Evolutionary conservation across 2,113 vertebrate genomes (phyloP).

Genomic region (Leptobrachium ailaonicum): DNA sequence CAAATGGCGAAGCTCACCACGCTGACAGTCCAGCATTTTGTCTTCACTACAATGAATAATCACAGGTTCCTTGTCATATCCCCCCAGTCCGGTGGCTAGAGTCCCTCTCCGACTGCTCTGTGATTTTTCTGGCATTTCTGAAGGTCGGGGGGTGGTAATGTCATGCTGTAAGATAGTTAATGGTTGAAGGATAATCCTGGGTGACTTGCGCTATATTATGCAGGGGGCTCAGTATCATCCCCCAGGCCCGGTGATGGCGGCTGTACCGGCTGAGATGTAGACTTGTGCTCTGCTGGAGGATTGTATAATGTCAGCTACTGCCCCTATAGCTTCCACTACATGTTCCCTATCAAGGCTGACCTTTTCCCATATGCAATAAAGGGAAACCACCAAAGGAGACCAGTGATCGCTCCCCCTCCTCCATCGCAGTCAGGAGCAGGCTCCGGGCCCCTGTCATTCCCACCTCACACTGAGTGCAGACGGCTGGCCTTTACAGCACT

Average conservation of each 20-base stretch:
- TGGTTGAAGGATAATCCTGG: neutral
- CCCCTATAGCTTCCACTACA: constrained; percentile 2
- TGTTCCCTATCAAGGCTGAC: constrained; percentile 7
- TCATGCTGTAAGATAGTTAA: constrained; percentile 39
- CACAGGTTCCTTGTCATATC: too few relatives aligned
- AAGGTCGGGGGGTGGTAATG: neutral
- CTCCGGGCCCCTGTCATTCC: neutral
- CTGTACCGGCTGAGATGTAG: too few relatives aligned
- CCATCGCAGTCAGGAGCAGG: neutral
- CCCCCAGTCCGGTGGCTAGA: too few relatives aligned
- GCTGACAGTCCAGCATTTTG: too few relatives aligned
- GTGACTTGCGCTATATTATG: neutral
- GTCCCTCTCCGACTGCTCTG: neutral
- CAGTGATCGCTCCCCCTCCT: neutral
- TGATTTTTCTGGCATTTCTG: neutral
- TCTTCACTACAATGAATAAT: too few relatives aligned
- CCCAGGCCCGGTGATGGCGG: too few relatives aligned
- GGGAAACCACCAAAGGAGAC: constrained; percentile 7
- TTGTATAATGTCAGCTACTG: constrained; percentile 10
- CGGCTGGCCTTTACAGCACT: constrained; percentile 15
- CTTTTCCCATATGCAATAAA: constrained; percentile 41
- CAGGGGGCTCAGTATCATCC: neutral
- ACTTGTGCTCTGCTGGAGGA: too few relatives aligned
- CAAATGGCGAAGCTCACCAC: too few relatives aligned
- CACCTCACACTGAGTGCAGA: neutral